Evolutionary conservation across 2,113 vertebrate species (phyloP), one percentile per base, ranked within the genome.

Genomic region (Calonectris borealis): DNA sequence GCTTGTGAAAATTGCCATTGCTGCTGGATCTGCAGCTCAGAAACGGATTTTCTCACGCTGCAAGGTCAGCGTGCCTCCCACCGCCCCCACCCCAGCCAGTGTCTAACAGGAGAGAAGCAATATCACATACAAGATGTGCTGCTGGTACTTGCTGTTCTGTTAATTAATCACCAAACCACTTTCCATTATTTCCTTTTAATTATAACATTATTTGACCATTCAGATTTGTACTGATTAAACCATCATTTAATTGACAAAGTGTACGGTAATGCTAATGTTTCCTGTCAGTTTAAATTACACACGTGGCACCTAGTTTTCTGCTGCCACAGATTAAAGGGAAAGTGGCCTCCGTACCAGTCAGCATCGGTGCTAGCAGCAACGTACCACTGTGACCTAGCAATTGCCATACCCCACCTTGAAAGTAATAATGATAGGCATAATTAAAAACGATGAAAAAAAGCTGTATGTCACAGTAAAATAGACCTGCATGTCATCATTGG

Each of bases 201-300:
- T 98, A 98, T 97, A 97, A 96, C 98, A 98, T 98, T 98, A 97
- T 98, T 98, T 98, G 98, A 97, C 98, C 97, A 94, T 97, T 97
- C 97, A 97, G 96, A 97, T 94, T 97, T 95, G 94, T 96, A 91
- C 97, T 97, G 97, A 98, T 98, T 98, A 98, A 97, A 98, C 97
- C 97, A 94, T 97, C 97, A 93, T 97, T 97, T 98, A 98, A 98
- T 98, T 98, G 97, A 97, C 97, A 96, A 94, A 97, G 95, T 97
- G 96, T 97, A 96, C 15, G 0, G 92, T 92, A 94, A 36, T 32
- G 94, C 97, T 98, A 96, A 98, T 98, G 94, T 96, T 96, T 97
- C 93, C 97, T 97, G 97, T 98, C 98, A 98, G 96, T 90, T 95
- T 91, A 86, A 97, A 98, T 98, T 98, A 96, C 90, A 97, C 88